Conservation (phyloP, 1,140 invertebrate genomes). For the Drosophila tropicalis region DNA sequence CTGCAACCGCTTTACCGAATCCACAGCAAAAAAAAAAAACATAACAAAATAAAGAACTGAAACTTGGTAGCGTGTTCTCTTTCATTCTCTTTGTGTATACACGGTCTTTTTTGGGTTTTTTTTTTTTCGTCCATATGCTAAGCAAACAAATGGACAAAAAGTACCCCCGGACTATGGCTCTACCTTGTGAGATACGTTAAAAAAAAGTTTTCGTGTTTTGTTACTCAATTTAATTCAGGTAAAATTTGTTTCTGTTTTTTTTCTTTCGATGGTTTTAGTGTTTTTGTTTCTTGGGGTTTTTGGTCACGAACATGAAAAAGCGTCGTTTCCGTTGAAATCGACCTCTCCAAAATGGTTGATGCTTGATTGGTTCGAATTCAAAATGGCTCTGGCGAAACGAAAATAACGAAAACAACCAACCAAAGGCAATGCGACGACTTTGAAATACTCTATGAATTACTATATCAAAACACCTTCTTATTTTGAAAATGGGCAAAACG, state of each 20-base stretch:
- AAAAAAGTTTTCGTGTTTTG: conserved; percentile 76
- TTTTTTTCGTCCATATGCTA: conserved; percentile 18
- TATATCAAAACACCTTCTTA: too few species aligned
- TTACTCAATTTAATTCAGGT: conserved; percentile 83
- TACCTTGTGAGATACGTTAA: conserved; percentile 24
- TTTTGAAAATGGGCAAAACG: too few species aligned
- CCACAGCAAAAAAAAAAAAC: conserved; percentile 30
- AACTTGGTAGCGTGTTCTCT: conserved; percentile 55
- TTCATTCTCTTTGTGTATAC: conserved; percentile 36
- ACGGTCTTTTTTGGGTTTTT: conserved; percentile 6
- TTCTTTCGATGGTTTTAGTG: neutral
- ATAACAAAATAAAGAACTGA: conserved; percentile 29
- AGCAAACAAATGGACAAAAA: conserved; percentile 44
- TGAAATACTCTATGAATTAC: neutral
- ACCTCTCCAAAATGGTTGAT: conserved; percentile 68
- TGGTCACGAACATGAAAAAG: conserved; percentile 81
- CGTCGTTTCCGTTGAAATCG: conserved; percentile 73
- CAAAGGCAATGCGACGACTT: neutral
- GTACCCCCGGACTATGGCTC: conserved; percentile 36
- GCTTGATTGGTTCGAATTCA: conserved; percentile 72
- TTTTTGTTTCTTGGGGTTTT: conserved; percentile 39
- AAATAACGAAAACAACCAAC: neutral
- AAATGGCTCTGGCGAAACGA: conserved; percentile 40
- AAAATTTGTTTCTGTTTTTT: conserved; percentile 63
- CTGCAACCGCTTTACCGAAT: conserved; percentile 63